Base-by-base conservation (phyloP, 2,797 vertebrate species). In the Staurois parvus region DNA sequence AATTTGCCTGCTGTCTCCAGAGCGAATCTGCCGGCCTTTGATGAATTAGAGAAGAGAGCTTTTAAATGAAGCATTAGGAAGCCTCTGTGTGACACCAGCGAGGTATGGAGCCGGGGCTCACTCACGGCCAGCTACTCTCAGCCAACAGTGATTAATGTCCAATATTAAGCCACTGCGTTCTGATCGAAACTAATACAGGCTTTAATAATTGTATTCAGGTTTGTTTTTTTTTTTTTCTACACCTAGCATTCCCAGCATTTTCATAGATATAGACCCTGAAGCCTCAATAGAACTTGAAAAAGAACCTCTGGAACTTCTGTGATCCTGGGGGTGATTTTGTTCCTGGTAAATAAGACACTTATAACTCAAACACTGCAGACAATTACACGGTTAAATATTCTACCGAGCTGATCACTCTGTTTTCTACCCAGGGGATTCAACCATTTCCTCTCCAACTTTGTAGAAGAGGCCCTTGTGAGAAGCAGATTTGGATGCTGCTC, bases 1-100 rank as follows among this genome's bases (percentile, higher is more conserved):
- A 87, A 87, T 87, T 87, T 87, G 85, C 85, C 85, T 87, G 81
- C 81, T 78, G 85, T 87, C 85, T 83, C 69, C 75, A 79, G 69
- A 79, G 85, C 76, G 69, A 83, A 78, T 87, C 81, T 87, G 81
- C 81, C 15, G 75, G 80, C 69, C 85, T 87, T 87, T 87, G 85
- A 87, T 87, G 81, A 87, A 87, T 87, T 87, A 77, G 81, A 87
- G 85, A 87, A 83, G 85, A 87, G 85, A 75, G 85, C 75, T 87
- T 87, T 86, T 87, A 87, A 87, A 87, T 87, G 85, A 87, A 87
- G 85, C 85, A 87, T 87, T 83, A 87, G 85, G 79, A 86, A 79
- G 81, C 81, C 62, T 87, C 85, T 83, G 64, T 59, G 76, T 87
- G 85, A 87, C 85, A 87, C 80, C 69, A 62, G 68, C 62, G 69